Base-by-base conservation (phyloP, 30 jellyfish, hydroid and myxozoan genomes). In the Haliclystus octoradiatus region DNA sequence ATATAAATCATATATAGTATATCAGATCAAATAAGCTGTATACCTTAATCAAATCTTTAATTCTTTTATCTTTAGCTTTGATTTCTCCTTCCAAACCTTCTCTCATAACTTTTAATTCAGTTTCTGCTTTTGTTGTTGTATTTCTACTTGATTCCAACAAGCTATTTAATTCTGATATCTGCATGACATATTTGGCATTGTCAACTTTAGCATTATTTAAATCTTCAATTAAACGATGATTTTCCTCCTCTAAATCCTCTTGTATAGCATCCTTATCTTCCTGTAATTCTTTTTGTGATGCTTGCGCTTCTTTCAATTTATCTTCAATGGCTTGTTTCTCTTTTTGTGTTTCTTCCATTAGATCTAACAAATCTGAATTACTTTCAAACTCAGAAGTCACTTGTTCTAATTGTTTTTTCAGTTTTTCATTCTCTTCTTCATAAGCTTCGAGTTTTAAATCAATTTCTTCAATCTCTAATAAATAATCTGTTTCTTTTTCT, bases 181-280 rank as follows among this genome's bases (percentile, higher is more conserved):
- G 82, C 34, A 52, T 79, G 2, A 66, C 93, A 12, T 66, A 68
- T 33, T 79, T 57, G 28, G 28, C 33, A 34, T 71, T 79, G 29
- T 62, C 72, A 24, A 19, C 63, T 53, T 47, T 28, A 28, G 62
- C 46, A 47, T 71, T 71, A 14, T 72, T 52, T 15, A 79, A 25
- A 12, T 69, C 61, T 3, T 69, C 47, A 57, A 66, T 81, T 30
- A 79, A 52, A 60, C 66, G 65, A 25, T 72, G 31, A 40, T 77
- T 49, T 46, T 79, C 84, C 62, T 79, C 93, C 19, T 80, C 93
- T 29, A 68, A 80, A 28, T 80, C 95, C 31, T 88, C 95, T 63
- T 88, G 94, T 19, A 80, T 63, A 65, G 78, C 69, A 34, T 73
- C 86, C 68, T 86, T 34, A 28, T 88, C 97, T 14, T 70, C 75